Percentiles rank a stretch among this genome's conserved stretches.
Evolutionary conservation across 2,797 vertebrate species (phyloP).

Genomic region (Leptodactylus fallax): DNA sequence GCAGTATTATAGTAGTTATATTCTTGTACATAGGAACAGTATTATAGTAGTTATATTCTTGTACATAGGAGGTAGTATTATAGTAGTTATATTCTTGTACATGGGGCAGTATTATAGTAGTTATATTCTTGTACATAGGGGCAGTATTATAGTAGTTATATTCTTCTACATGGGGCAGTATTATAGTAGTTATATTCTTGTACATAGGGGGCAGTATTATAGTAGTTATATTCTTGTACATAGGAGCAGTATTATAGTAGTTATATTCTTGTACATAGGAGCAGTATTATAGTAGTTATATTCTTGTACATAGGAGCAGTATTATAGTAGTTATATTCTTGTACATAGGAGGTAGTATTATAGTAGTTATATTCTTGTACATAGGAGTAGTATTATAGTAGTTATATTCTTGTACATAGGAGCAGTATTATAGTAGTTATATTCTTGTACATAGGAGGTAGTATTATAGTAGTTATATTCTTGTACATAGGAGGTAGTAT

Average conservation of each 20-base stretch:
- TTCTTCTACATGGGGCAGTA: neutral
- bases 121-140: slow-evolving; percentile 2
- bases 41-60: slow-evolving; percentile 20
- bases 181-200: slow-evolving; percentile 29
- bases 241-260: slow-evolving; percentile 13
- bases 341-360: neutral
- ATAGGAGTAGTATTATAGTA: neutral
- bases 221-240: slow-evolving; percentile 18
- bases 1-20: slow-evolving; percentile 19
- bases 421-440: neutral
- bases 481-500: neutral
- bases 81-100: slow-evolving; percentile 18
- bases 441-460: neutral
- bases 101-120: slow-evolving; percentile 16
- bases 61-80: slow-evolving; percentile 2
- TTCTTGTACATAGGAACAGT: neutral
- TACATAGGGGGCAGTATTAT: slow-evolving; percentile 10
- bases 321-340: slow-evolving; percentile 27
- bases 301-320: neutral
- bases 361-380: slow-evolving; percentile 8
- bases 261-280: slow-evolving; percentile 11
- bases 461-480: slow-evolving; percentile 1
- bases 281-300: slow-evolving; percentile 19
- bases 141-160: slow-evolving; percentile 25
- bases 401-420: neutral